phyloP scores from a whole-genome alignment of 2,888 invertebrate genomes.

The Ophion ventricosus region DNA sequence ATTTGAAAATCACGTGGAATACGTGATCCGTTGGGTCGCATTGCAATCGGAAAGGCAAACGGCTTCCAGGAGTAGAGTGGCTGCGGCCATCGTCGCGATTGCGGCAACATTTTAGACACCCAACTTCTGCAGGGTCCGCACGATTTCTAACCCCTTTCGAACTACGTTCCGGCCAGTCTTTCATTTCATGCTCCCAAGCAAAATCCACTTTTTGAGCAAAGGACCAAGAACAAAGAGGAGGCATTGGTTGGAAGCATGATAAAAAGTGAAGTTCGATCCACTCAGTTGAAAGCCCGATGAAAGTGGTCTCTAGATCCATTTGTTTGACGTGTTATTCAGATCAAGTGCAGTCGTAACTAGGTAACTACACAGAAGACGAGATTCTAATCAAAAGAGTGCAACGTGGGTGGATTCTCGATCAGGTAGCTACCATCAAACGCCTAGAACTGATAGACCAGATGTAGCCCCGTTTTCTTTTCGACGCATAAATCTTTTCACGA shows the following conservation, averaged over 20 bases:
- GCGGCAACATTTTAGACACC: constrained; percentile 44
- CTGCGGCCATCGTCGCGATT: constrained; percentile 21
- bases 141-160: constrained; percentile 8
- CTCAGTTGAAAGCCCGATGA: background rate
- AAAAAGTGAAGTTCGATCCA: background rate
- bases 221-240: background rate
- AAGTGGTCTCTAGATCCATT: background rate
- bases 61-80: constrained; percentile 16
- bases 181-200: background rate
- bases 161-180: background rate
- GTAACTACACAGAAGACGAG: background rate
- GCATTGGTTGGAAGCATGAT: background rate
- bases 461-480: constrained; percentile 12
- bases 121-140: background rate
- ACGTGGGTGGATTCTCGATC: background rate
- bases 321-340: background rate
- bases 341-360: background rate
- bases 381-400: background rate
- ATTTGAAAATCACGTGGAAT: constrained; percentile 57
- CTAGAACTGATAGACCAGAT: background rate
- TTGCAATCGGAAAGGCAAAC: constrained; percentile 45
- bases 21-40: constrained; percentile 54
- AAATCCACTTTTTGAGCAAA: background rate
- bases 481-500: constrained; percentile 38
- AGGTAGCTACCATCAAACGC: constrained; percentile 12